phyloP scores from a whole-genome alignment of 2,113 vertebrate species.

The Eulemur macaco region DNA sequence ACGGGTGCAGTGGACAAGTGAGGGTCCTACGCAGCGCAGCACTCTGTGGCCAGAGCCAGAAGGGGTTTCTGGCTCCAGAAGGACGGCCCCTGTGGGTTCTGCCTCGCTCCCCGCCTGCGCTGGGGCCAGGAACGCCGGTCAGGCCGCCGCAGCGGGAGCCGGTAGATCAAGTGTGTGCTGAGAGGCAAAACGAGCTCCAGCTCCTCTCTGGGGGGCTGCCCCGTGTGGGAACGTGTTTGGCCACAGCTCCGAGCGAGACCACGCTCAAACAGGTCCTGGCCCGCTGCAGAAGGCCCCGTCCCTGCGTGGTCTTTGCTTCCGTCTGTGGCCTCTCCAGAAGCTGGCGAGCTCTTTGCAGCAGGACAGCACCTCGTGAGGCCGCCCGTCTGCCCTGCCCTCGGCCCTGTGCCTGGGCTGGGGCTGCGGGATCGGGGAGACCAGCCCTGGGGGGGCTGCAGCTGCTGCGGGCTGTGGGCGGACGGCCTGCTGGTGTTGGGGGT shows the following conservation, averaged over 20 bases:
- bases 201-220: not conserved
- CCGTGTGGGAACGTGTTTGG: not conserved
- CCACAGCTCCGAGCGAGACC: not conserved
- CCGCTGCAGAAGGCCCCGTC: not conserved
- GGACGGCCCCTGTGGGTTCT: not conserved
- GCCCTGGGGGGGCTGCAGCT: no score
- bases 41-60: rapidly evolving
- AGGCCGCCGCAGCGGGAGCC: not conserved
- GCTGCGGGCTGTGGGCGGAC: rapidly evolving
- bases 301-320: not conserved
- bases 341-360: not conserved
- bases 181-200: not conserved
- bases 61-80: not conserved
- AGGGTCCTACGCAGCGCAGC: rapidly evolving
- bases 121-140: not conserved
- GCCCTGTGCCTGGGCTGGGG: not conserved
- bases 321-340: not conserved
- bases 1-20: rapidly evolving
- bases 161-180: not conserved
- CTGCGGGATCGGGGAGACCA: not conserved
- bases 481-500: not conserved
- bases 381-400: not conserved
- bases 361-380: no score
- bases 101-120: not conserved
- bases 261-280: not conserved